Percentiles rank a stretch among this genome's conserved stretches.
These are phyloP conservation scores for Probosciger aterrimus DNA, from an alignment of 2,113 vertebrate genomes.

Conservation along the genomic window DNA sequence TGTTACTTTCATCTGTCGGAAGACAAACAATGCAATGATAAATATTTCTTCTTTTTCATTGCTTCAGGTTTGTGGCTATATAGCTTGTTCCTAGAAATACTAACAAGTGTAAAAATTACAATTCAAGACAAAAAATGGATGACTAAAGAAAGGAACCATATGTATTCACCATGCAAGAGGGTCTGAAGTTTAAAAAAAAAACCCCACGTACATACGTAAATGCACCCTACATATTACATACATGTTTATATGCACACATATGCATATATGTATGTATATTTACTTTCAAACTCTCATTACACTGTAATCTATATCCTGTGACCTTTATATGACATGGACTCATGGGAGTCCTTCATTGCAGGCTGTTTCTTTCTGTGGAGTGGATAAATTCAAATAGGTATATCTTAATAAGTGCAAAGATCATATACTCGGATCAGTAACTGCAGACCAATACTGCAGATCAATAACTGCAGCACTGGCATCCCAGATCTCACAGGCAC, in stretches of 20 bases:
- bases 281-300: background rate
- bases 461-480: background rate
- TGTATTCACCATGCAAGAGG: background rate
- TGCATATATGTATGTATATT: background rate
- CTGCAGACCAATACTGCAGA: background rate
- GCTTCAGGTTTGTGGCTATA: background rate
- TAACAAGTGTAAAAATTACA: background rate
- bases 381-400: background rate
- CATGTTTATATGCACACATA: background rate
- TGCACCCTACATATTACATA: background rate
- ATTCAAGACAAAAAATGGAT: background rate
- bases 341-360: background rate
- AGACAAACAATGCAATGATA: background rate
- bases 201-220: background rate
- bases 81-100: background rate
- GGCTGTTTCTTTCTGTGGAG: background rate
- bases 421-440: background rate
- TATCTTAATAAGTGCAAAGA: background rate
- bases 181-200: background rate
- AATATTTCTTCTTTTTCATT: background rate
- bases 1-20: background rate
- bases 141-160: background rate
- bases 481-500: rapidly evolving
- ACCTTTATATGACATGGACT: background rate
- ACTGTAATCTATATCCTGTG: background rate